A percentile compares a stretch with the other conserved stretches of the same genome.
Conservation (phyloP, 2,113 vertebrate species). For the Atherinomorus stipes region DNA sequence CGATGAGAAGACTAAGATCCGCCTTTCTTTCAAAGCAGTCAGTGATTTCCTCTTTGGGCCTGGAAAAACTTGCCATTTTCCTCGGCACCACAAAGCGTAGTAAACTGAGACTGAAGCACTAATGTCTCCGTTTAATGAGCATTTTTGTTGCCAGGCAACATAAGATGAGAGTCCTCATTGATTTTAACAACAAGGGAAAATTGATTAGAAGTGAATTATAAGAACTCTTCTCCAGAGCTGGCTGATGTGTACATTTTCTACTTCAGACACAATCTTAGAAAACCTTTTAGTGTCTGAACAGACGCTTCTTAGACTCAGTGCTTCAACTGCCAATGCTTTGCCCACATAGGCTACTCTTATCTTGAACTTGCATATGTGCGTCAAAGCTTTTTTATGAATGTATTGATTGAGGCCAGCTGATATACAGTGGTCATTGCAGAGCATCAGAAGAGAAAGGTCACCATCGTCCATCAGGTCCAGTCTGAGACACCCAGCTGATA, state of each 20-base stretch:
- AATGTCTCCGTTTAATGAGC: constrained; percentile 1
- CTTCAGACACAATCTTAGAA: neutral
- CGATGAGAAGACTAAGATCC: constrained; percentile 29
- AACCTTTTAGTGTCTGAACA: neutral
- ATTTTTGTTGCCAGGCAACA: constrained; percentile 17
- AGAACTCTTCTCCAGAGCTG: neutral
- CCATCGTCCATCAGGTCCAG: constrained; percentile 57
- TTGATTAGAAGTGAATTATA: constrained; percentile 5
- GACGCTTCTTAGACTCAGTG: neutral
- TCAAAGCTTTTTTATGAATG: constrained; percentile 7
- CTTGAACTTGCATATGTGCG: neutral
- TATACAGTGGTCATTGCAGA: constrained; percentile 55
- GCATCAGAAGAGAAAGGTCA: constrained; percentile 70
- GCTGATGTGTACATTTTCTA: neutral
- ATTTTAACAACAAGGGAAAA: neutral
- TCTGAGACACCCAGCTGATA: constrained; percentile 30
- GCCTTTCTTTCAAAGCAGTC: constrained; percentile 38
- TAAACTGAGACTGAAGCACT: neutral
- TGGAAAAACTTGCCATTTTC: constrained; percentile 24
- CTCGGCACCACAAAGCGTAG: neutral
- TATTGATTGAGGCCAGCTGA: constrained; percentile 48
- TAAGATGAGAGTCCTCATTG: constrained; percentile 4
- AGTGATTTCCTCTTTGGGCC: constrained; percentile 6
- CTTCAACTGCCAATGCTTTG: neutral
- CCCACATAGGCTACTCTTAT: neutral